phyloP scores from a whole-genome alignment of 2,797 vertebrate genomes.

The Urophycis tenuis region DNA sequence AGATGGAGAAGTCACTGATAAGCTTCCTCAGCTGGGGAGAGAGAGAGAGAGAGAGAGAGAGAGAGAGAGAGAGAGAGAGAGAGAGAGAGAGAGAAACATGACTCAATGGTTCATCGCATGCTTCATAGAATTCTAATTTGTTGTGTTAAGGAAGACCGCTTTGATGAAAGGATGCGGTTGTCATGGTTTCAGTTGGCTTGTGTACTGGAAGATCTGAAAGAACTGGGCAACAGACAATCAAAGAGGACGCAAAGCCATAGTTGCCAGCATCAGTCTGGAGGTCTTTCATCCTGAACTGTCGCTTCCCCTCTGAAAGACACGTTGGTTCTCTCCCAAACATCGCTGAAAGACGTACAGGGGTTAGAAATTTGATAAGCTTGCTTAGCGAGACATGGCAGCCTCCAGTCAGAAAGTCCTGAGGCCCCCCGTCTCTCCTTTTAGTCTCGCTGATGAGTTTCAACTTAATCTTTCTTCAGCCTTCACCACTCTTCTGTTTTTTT shows the following conservation, averaged over 20 bases:
- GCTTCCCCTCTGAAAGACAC: neutral
- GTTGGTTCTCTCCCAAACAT: too few species aligned
- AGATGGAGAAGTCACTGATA: conserved; percentile 94
- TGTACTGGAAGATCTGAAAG: neutral
- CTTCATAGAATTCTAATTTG: neutral
- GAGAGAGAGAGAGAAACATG: neutral
- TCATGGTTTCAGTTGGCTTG: conserved; percentile 1
- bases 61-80: neutral
- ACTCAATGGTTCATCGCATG: too few species aligned
- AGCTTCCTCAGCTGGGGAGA: conserved; percentile 81
- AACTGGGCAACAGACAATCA: neutral
- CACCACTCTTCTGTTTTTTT: neutral
- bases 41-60: conserved; percentile 10
- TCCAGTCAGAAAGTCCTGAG: neutral
- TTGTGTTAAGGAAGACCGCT: neutral
- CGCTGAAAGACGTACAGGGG: too few species aligned
- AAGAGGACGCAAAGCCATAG: neutral
- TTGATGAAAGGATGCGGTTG: neutral
- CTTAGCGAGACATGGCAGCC: too few species aligned
- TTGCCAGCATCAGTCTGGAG: neutral
- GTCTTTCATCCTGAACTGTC: neutral
- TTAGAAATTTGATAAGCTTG: too few species aligned
- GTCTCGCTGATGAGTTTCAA: neutral
- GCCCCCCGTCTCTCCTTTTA: neutral
- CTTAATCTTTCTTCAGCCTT: neutral